Conservation (phyloP, 2,888 invertebrate species). For the Griposia aprilina region DNA sequence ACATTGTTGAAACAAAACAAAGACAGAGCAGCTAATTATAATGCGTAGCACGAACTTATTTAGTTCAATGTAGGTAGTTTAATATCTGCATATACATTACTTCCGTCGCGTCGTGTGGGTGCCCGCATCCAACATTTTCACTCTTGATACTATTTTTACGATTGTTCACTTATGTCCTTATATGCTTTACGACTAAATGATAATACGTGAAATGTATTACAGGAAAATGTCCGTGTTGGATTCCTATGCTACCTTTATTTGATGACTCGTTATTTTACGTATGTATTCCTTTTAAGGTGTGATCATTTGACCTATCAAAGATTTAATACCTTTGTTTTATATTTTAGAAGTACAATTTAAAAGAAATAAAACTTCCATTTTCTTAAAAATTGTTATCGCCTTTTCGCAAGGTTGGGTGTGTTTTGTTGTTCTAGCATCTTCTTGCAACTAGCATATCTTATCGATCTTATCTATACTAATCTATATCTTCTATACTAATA, state of each 20-base stretch:
- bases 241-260: not conserved
- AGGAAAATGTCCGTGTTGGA: slow-evolving; percentile 24
- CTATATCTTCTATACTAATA: too few species aligned
- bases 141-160: slow-evolving; percentile 75
- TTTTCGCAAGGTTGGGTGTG: not conserved
- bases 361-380: not conserved
- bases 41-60: slow-evolving; percentile 80
- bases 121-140: slow-evolving; percentile 85
- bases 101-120: slow-evolving; percentile 85
- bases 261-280: not conserved
- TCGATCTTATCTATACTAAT: too few species aligned
- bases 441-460: not conserved
- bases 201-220: slow-evolving; percentile 29
- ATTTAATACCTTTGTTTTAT: not conserved
- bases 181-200: slow-evolving; percentile 42
- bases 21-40: slow-evolving; percentile 68
- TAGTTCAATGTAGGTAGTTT: slow-evolving; percentile 81
- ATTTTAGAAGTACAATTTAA: not conserved
- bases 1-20: slow-evolving; percentile 54
- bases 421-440: not conserved
- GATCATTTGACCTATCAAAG: not conserved
- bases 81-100: slow-evolving; percentile 79
- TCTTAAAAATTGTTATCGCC: not conserved
- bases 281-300: not conserved
- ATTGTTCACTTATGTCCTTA: slow-evolving; percentile 58